A percentile compares a stretch with the other conserved stretches of the same genome.
phyloP scores from a whole-genome alignment of 1,140 invertebrate species.

The Pissodes strobi region DNA sequence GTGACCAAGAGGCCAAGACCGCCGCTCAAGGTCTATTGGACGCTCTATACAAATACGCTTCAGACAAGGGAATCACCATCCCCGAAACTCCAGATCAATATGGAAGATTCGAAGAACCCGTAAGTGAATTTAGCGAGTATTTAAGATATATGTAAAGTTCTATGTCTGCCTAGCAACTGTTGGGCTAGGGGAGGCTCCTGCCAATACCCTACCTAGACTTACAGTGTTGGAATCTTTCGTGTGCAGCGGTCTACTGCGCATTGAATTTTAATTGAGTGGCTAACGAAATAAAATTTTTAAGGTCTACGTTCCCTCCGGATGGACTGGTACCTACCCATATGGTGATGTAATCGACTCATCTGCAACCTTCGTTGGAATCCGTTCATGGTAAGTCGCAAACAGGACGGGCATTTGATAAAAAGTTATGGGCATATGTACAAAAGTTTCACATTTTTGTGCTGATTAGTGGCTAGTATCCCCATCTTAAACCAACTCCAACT shows the following conservation, averaged over 20 bases:
- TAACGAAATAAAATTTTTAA: neutral
- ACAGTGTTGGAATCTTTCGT: neutral
- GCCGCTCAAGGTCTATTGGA: constrained; percentile 28
- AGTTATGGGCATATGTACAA: too few species aligned
- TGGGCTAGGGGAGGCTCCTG: neutral
- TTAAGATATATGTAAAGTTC: too few species aligned
- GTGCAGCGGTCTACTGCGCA: neutral
- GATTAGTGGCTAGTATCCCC: too few species aligned
- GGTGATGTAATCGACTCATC: constrained; percentile 32
- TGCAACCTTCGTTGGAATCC: constrained; percentile 30
- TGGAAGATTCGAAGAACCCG: constrained; percentile 22
- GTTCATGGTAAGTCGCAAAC: constrained; percentile 29
- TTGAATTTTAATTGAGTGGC: neutral
- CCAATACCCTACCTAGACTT: neutral
- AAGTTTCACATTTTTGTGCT: too few species aligned
- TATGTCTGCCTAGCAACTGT: neutral
- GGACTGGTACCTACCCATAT: constrained; percentile 29
- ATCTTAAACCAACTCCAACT: neutral
- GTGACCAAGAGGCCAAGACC: constrained; percentile 16
- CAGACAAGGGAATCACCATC: constrained; percentile 24
- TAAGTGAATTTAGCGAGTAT: constrained; percentile 11
- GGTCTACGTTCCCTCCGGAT: constrained; percentile 34
- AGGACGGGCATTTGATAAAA: too few species aligned
- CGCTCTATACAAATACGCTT: constrained; percentile 25
- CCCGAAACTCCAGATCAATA: constrained; percentile 26